Evolutionary conservation across 2,113 vertebrate species (phyloP).

Genomic region (Boulengeromyrus knoepffleri): DNA sequence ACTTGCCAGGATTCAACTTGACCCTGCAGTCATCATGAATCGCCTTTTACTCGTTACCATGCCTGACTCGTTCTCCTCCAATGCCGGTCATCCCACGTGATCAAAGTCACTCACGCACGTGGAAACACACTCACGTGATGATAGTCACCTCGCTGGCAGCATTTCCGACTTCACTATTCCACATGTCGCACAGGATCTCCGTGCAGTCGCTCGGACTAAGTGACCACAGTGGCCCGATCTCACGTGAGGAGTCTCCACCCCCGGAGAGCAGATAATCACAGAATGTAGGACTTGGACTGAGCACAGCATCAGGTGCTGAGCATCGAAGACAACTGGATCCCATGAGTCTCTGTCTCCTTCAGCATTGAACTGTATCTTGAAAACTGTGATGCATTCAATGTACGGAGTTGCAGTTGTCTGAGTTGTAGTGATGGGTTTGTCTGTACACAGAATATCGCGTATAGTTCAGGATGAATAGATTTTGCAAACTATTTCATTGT

Average conservation of each 20-base stretch:
- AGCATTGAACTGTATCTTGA: not conserved
- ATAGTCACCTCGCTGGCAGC: not conserved
- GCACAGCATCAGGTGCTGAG: not conserved
- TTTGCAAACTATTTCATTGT: not conserved
- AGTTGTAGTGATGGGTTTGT: not conserved
- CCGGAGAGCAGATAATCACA: not conserved
- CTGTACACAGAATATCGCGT: not conserved
- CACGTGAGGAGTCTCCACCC: not conserved
- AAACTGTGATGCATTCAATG: not conserved
- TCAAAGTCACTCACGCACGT: not conserved
- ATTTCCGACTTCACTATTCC: not conserved
- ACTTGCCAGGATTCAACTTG: not conserved
- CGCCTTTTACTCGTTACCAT: not conserved
- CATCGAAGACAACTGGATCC: not conserved
- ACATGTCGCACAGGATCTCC: not conserved
- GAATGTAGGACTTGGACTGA: not conserved
- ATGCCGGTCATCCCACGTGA: not conserved
- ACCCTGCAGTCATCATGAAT: not conserved
- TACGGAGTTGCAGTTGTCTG: not conserved
- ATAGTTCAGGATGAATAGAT: not conserved
- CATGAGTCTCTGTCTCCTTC: not conserved
- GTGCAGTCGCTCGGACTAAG: not conserved
- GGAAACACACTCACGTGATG: not conserved
- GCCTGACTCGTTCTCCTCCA: not conserved
- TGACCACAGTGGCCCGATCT: not conserved